Conservation (phyloP, 2,888 invertebrate genomes). For the Ophonus ardosiacus region DNA sequence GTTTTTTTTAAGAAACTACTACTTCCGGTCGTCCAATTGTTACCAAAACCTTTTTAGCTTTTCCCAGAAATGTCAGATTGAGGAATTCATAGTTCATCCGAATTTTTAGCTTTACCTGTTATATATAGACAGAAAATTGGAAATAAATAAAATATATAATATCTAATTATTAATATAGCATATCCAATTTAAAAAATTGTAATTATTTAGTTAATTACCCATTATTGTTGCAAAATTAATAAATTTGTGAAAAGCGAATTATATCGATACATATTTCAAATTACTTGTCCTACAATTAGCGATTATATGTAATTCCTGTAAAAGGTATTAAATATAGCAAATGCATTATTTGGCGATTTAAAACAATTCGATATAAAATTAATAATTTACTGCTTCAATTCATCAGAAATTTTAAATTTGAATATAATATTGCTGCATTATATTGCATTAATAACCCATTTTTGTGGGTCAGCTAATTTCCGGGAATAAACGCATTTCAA, state of each 20-base stretch:
- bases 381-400: not conserved
- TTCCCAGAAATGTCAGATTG: too few species aligned
- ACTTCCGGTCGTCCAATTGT: too few species aligned
- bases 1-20: too few species aligned
- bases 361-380: not conserved
- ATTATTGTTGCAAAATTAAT: not conserved
- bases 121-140: too few species aligned
- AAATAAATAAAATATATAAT: too few species aligned
- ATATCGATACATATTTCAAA: not conserved
- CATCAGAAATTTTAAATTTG: not conserved
- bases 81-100: too few species aligned
- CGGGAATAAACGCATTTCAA: not conserved
- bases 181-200: not conserved
- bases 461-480: not conserved
- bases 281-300: not conserved
- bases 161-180: too few species aligned
- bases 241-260: not conserved
- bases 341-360: not conserved
- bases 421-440: not conserved
- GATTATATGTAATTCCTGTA: too few species aligned
- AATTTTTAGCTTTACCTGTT: too few species aligned
- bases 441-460: not conserved
- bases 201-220: not conserved
- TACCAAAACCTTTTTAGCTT: too few species aligned
- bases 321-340: not conserved